Evolutionary conservation across 2,113 vertebrate species (phyloP), one percentile per base, ranked within the genome.

Genomic region (Heterotilapia buettikoferi): DNA sequence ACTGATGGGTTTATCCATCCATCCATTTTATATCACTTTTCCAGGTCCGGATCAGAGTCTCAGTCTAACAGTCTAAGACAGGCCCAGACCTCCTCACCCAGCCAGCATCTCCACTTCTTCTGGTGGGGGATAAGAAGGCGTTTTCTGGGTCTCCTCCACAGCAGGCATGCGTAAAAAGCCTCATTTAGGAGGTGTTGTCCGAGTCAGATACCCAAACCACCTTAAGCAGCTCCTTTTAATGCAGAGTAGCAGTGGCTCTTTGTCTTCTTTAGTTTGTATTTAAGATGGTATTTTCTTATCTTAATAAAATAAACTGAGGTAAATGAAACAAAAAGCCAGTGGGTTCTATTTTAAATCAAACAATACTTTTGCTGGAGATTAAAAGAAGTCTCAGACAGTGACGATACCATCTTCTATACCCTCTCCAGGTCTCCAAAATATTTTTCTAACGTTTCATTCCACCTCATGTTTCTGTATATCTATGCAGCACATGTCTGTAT

Each of bases 91-190:
- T 18, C 68, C 71, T 29, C 40, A 66, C 71, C 9, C 43, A 12
- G 45, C 26, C 26, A 31, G 24, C 24, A 12, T 16, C 43, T 19
- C 3, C 10, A 50, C 26, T 47, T n/a, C 16, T 47, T 78, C 45
- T 78, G 45, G 45, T 73, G 10, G 4, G 7, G 1, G 10, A 78
- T 33, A 1, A 78, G 24, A 50, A 5, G 24, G 16, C 1, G 6
- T 31, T 76, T 47, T 29, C 71, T 47, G 71, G 14, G 38, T 26
- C 21, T 73, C 68, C 40, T 73, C 40, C 68, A 16, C 21, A 43
- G 21, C 24, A 16, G 21, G 9, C 21, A 73, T 6, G 66, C 2
- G 0, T 6, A 43, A 43, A 43, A 24, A 3, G 0, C 12, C 38
- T 71, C n/a, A 16, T 71, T 24, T 24, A 71, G 66, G 66, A 26